phyloP scores from a whole-genome alignment of 1,140 invertebrate species.

The Neuroterus valhalla region DNA sequence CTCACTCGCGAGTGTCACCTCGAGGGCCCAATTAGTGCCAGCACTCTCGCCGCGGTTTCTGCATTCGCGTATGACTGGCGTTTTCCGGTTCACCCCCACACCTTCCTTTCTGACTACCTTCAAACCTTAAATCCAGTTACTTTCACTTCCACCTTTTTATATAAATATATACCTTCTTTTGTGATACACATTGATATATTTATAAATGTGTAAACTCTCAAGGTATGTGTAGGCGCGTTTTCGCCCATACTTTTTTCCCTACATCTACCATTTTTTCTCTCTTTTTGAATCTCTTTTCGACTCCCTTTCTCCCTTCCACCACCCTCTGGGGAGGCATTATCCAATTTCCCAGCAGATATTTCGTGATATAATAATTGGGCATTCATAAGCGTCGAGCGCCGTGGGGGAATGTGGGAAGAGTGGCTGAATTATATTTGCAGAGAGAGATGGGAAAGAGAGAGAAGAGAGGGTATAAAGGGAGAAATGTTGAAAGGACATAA shows the following conservation, averaged over 20 bases:
- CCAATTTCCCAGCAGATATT: constrained; percentile 68
- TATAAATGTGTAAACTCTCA: background rate
- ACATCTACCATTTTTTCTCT: no score
- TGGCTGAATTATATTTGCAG: constrained; percentile 57
- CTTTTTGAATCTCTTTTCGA: background rate
- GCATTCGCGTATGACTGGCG: constrained; percentile 70
- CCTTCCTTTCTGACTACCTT: constrained; percentile 20
- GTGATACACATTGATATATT: background rate
- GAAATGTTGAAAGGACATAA: background rate
- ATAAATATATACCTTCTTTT: background rate
- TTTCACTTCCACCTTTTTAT: background rate
- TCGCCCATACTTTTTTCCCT: background rate
- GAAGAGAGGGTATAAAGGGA: constrained; percentile 39
- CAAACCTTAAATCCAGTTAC: background rate
- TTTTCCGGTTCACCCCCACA: constrained; percentile 62
- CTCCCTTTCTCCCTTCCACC: background rate
- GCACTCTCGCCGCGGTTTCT: constrained; percentile 71
- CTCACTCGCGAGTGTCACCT: constrained; percentile 67
- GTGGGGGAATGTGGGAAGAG: constrained; percentile 39
- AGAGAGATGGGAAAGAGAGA: constrained; percentile 40
- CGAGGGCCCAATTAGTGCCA: constrained; percentile 74
- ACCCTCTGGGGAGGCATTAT: constrained; percentile 55
- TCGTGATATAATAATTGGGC: constrained; percentile 69
- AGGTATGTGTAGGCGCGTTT: background rate
- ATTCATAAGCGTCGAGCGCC: constrained; percentile 55